Evolutionary conservation across 2,888 invertebrate species (phyloP).

Genomic region (Pachymerium ferrugineum): DNA sequence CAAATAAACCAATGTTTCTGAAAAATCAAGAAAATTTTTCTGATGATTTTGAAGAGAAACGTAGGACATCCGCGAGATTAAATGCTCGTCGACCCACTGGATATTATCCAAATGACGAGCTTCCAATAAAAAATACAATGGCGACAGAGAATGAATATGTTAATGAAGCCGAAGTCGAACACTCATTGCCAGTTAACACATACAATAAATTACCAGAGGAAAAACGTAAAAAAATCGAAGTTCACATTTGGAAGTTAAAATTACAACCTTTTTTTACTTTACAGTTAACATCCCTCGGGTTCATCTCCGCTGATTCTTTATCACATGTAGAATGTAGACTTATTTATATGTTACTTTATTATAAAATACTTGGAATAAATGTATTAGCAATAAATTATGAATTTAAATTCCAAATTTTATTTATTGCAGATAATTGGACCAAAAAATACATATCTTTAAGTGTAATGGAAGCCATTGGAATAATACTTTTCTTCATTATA

Average conservation of each 20-base stretch:
- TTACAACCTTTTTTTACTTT: neutral
- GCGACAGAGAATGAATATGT: neutral
- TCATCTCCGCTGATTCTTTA: too few relatives aligned
- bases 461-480: too few relatives aligned
- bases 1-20: too few relatives aligned
- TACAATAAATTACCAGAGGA: neutral
- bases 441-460: too few relatives aligned
- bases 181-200: neutral
- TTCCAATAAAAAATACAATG: neutral
- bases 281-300: neutral
- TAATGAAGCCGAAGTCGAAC: neutral
- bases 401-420: too few relatives aligned
- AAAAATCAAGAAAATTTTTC: too few relatives aligned
- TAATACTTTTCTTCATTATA: too few relatives aligned
- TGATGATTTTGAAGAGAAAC: neutral
- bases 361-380: too few relatives aligned
- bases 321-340: too few relatives aligned
- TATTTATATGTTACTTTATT: too few relatives aligned
- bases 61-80: neutral
- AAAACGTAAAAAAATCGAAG: neutral
- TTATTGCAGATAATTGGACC: too few relatives aligned
- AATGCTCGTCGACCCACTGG: neutral
- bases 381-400: too few relatives aligned
- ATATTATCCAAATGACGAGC: neutral
- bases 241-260: neutral